Evolutionary conservation across 30 jellyfish, hydroid and myxozoan genomes (phyloP), one percentile per base, ranked within the genome.

Genomic region (Cassiopea andromeda): DNA sequence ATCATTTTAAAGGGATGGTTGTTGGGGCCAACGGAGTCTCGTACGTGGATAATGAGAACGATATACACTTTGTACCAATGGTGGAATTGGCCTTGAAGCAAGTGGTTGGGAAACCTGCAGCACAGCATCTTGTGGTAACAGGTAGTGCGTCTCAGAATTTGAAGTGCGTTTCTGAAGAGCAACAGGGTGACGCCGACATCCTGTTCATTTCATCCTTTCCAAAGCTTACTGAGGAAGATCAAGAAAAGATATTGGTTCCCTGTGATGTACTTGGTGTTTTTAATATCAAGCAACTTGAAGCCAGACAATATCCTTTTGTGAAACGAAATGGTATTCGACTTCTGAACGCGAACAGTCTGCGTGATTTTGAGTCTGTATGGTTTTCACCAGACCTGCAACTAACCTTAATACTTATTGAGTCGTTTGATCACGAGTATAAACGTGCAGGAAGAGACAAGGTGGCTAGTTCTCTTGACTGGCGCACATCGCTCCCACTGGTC

Each of bases 141-240:
- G 93, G 93, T 46, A 86, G 93, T 77, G 93, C 85, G 6, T 70
- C 93, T 38, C 93, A 86, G 84, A 86, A 75, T 66, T 64, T 86
- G 68, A 86, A 86, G 54, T 86, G 93, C 44, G 93, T 73, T 5
- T 58, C 93, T 0, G 85, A 64, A 19, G 80, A 78, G 16, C 61
- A 80, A 57, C 85, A 86, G 57, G 93, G 93, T 43, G 93, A 86
- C 61, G 88, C 84, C 1, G 93, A 86, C 19, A 44, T 86, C 47
- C 44, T 86, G 43, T 27, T 86, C 10, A 68, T 86, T 61, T 86
- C 93, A 15, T 38, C 48, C 61, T 86, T 86, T 78, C 93, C 93
- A 49, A 68, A 61, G 80, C 47, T 86, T 72, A 16, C 83, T 9
- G 38, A 57, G 48, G 75, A 64, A 15, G 67, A 75, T 38, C 80